Evolutionary conservation across 2,888 invertebrate genomes (phyloP), one percentile per base, ranked within the genome.

Genomic region (Coelinius sp.): DNA sequence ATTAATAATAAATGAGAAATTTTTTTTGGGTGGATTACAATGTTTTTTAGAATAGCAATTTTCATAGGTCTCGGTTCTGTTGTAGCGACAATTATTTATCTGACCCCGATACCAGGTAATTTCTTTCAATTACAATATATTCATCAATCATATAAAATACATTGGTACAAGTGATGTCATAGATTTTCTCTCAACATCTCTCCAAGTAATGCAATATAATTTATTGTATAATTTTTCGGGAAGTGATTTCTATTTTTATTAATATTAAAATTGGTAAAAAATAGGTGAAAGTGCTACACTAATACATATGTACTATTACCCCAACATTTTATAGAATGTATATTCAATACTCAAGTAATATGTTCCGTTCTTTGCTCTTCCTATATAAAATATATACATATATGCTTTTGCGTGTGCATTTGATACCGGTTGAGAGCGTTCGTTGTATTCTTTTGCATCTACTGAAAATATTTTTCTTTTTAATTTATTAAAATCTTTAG

Each of bases 61-160:
- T 89, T 94, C 80, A 88, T 90, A 81, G 91, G 92, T 74, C 91
- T 94, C 86, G 88, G 91, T 66, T 90, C 91, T 20, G 91, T 92
- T 80, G 93, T 93, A 73, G 88, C 93, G 62, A 91, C 93, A 66
- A 91, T 94, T 75, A 91, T 94, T 77, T 92, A 93, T 85, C 90
- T 93, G 74, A 93, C 93, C 59, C 93, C 94, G 22, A 89, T 93
- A 88, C 93, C 93, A 89, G 93, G 93, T 93, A 66, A 79, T 68
- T 75, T 41, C n/a, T n/a, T 1, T 10, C n/a, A n/a, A n/a, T 10
- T 4, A 41, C 4, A 41, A n/a, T 41, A 41, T n/a, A n/a, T n/a
- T n/a, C n/a, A n/a, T 31, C 31, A 31, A 31, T 7, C 31, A 31
- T 7, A 5, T 31, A 7, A 31, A 31, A 5, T 38, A 38, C 38